Evolutionary conservation across 1,140 invertebrate species (phyloP).

Genomic region (Camponotus floridanus): DNA sequence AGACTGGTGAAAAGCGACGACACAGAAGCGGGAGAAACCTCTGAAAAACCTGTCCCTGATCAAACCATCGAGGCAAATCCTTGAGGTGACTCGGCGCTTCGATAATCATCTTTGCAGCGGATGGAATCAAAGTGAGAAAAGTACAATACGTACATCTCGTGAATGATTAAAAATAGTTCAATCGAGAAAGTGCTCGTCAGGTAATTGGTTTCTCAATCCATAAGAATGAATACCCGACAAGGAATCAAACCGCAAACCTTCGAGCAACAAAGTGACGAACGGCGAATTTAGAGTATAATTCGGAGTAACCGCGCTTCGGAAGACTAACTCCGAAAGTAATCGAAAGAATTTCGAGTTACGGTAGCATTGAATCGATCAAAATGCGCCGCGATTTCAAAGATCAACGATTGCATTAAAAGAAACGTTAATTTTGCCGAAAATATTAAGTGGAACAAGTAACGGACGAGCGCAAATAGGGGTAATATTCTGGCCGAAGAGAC

Average conservation of each 20-base stretch:
- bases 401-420: conserved; percentile 7
- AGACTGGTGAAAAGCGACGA: conserved; percentile 27
- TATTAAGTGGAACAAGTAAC: conserved; percentile 26
- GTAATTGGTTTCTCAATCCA: conserved; percentile 22
- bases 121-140: conserved; percentile 13
- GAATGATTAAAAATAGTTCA: conserved; percentile 38
- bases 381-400: not conserved
- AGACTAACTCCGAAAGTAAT: conserved; percentile 45
- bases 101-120: conserved; percentile 28
- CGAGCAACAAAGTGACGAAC: not conserved
- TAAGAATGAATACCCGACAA: not conserved
- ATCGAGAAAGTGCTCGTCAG: not conserved
- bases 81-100: not conserved
- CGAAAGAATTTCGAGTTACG: conserved; percentile 14
- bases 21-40: not conserved
- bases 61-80: conserved; percentile 56
- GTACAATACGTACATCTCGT: conserved; percentile 1
- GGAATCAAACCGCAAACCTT: conserved; percentile 6
- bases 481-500: not conserved
- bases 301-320: not conserved
- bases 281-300: not conserved
- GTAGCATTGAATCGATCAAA: not conserved
- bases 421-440: not conserved
- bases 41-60: conserved; percentile 38
- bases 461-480: conserved; percentile 5